These are phyloP conservation scores for Gymnopithys bicolor DNA, from an alignment of 2,797 vertebrate species.

Conservation along the genomic window DNA sequence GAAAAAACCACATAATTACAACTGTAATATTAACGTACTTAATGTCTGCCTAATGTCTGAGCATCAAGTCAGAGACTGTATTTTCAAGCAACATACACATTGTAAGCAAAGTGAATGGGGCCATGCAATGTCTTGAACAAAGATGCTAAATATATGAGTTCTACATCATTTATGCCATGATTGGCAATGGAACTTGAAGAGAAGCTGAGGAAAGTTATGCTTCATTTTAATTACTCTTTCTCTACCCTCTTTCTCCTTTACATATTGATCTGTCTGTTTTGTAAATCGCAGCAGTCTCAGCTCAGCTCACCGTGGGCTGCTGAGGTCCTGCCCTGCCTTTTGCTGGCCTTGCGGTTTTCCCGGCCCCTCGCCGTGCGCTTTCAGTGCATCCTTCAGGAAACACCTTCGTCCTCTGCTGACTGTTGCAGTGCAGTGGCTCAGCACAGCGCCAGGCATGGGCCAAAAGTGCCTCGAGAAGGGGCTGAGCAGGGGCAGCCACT, in stretches of 20 bases:
- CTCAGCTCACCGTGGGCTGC: not conserved
- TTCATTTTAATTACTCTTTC: not conserved
- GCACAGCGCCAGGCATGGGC: accelerated
- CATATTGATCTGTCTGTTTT: not conserved
- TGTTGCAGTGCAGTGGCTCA: not conserved
- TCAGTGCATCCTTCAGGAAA: not conserved
- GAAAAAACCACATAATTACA: slow-evolving; percentile 55
- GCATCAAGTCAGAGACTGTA: slow-evolving; percentile 33
- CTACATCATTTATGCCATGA: not conserved
- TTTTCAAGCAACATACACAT: slow-evolving; percentile 20
- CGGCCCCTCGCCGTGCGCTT: accelerated
- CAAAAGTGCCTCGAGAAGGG: accelerated
- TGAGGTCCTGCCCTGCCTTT: slow-evolving; percentile 24
- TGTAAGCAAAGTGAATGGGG: slow-evolving; percentile 20
- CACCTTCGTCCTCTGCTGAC: not conserved
- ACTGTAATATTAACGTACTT: slow-evolving; percentile 57
- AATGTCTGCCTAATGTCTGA: slow-evolving; percentile 61
- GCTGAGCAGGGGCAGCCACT: not conserved
- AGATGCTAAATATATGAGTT: slow-evolving; percentile 21
- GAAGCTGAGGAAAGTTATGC: not conserved
- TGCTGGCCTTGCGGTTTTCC: slow-evolving; percentile 35
- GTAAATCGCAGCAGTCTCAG: not conserved
- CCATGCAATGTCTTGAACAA: not conserved
- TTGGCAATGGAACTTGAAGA: not conserved
- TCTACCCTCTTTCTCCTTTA: slow-evolving; percentile 40